These are phyloP conservation scores for Drosophila dunni DNA, from an alignment of 1,140 invertebrate genomes.

Conservation along the genomic window DNA sequence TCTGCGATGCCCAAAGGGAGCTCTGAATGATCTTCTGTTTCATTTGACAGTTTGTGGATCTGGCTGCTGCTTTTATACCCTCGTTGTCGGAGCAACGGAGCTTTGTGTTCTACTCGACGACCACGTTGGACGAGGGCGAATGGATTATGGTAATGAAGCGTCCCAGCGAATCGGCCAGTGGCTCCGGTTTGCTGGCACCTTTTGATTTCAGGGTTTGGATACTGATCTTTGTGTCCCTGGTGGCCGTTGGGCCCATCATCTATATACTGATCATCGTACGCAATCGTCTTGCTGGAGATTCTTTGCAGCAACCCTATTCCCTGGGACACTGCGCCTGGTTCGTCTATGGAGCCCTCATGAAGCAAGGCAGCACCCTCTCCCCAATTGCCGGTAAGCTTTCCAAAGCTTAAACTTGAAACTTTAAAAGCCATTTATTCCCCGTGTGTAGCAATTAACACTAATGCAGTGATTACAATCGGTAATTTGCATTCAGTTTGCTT, in stretches of 20 bases:
- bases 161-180: slow-evolving; percentile 91
- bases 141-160: slow-evolving; percentile 92
- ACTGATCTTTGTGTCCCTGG: slow-evolving; percentile 89
- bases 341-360: slow-evolving; percentile 94
- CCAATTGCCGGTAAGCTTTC: slow-evolving; percentile 89
- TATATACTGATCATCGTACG: slow-evolving; percentile 90
- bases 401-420: neutral
- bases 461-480: slow-evolving; percentile 61
- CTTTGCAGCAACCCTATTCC: slow-evolving; percentile 86
- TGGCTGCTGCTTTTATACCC: slow-evolving; percentile 91
- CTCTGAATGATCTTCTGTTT: neutral
- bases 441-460: slow-evolving; percentile 54
- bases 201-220: slow-evolving; percentile 92
- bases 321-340: slow-evolving; percentile 92
- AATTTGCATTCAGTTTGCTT: slow-evolving; percentile 34
- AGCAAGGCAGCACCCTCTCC: slow-evolving; percentile 92
- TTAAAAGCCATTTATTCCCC: neutral
- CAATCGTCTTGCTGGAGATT: slow-evolving; percentile 85
- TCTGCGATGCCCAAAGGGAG: neutral
- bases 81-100: slow-evolving; percentile 86
- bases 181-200: slow-evolving; percentile 92
- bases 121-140: slow-evolving; percentile 89
- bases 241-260: slow-evolving; percentile 91
- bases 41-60: slow-evolving; percentile 88
- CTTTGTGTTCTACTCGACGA: slow-evolving; percentile 87